Percentiles rank a stretch among this genome's conserved stretches.
These are phyloP conservation scores for Chaenocephalus aceratus DNA, from an alignment of 2,113 vertebrate genomes.

Conservation along the genomic window DNA sequence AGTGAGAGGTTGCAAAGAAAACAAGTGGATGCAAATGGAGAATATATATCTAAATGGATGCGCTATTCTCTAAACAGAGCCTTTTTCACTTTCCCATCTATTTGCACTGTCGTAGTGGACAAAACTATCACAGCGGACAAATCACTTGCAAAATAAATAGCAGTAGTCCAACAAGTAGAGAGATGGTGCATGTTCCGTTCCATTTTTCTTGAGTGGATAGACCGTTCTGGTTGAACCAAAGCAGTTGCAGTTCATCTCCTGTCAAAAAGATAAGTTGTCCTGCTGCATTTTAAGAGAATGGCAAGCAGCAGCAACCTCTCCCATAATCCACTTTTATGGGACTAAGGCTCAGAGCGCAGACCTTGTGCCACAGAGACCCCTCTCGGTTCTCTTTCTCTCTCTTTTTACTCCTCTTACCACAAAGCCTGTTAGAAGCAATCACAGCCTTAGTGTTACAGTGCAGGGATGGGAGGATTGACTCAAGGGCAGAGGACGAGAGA, in stretches of 20 bases:
- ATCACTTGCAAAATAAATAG: slow-evolving; percentile 30
- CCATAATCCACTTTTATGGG: slow-evolving; percentile 74
- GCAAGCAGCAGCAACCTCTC: slow-evolving; percentile 53
- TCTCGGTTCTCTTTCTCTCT: slow-evolving; percentile 17
- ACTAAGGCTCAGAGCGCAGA: slow-evolving; percentile 53
- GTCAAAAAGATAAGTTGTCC: slow-evolving; percentile 57
- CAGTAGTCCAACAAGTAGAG: background rate
- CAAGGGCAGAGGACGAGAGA: slow-evolving; percentile 65
- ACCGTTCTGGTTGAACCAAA: slow-evolving; percentile 30
- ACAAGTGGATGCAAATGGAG: background rate
- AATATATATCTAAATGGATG: background rate
- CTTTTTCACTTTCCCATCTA: background rate
- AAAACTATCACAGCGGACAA: background rate
- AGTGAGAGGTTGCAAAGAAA: slow-evolving; percentile 3
- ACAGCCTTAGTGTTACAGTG: slow-evolving; percentile 52
- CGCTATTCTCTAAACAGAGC: background rate
- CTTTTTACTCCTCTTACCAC: slow-evolving; percentile 44
- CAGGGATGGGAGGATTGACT: slow-evolving; percentile 64
- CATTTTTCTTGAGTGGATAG: slow-evolving; percentile 17
- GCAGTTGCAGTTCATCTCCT: slow-evolving; percentile 56
- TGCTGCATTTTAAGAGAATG: slow-evolving; percentile 51
- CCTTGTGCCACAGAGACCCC: slow-evolving; percentile 43
- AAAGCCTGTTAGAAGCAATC: slow-evolving; percentile 76
- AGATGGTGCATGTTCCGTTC: background rate
- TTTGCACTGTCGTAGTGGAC: background rate